Base-by-base conservation (phyloP, 2,888 invertebrate genomes). In the Shargacucullia verbasci region DNA sequence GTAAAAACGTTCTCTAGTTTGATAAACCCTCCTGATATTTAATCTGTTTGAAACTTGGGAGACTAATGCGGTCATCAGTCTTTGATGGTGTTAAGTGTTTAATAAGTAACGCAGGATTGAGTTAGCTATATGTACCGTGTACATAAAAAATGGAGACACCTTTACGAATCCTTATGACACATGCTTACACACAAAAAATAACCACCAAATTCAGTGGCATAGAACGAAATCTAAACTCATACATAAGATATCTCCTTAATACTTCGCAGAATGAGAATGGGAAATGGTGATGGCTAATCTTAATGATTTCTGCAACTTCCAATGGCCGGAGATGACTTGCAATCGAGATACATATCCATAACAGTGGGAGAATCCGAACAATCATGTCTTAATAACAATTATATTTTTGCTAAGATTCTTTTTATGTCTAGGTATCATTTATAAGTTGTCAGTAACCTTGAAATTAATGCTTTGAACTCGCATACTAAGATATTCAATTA, bases 261-360 rank as follows among this genome's bases (percentile, higher is more conserved):
- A 49, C 15, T 14, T n/a, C n/a, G 7, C 8, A n/a, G 43, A 57
- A 71, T 54, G 59, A 56, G 61, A 74, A 70, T 40, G 35, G 70
- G 64, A 64, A 57, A 70, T 43, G 37, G 15, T 56, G 40, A 53
- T 65, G 37, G 48, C 20, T 60, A 55, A 64, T 69, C 55, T 43
- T 65, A 64, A 70, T 48, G 56, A 57, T 59, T 52, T 39, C 50
- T 56, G 45, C 46, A 52, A 55, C 34, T 53, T 44, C 25, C 13
- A 34, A 27, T 39, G 10, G 27, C 43, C 50, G 52, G 35, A 52
- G 56, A 66, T 70, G 70, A 70, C 73, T 73, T 73, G 70, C 73
- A 48, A 46, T 59, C 6, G 7, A 43, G 27, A 52, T 48, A 43
- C 20, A 53, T 50, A 57, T n/a, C 38, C 35, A 29, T 48, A 41